Evolutionary conservation across 2,113 vertebrate genomes (phyloP).

Genomic region (Entelurus aequoreus): DNA sequence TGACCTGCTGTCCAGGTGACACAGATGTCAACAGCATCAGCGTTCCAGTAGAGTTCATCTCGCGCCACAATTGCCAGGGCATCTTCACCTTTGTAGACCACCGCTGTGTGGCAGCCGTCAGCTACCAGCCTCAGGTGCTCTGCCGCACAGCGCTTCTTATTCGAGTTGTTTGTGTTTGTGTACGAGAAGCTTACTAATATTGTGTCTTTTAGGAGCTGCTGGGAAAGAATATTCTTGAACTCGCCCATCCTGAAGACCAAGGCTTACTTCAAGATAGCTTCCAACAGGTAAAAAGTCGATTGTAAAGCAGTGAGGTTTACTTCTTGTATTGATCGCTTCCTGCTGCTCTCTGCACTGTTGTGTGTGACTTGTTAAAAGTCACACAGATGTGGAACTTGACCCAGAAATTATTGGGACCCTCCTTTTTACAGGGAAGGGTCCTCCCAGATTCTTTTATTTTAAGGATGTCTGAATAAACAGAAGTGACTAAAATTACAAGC

Average conservation of each 20-base stretch:
- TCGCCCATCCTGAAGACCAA: conserved; percentile 92
- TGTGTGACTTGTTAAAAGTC: neutral
- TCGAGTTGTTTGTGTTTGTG: neutral
- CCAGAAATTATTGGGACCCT: neutral
- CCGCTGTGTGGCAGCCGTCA: conserved; percentile 84
- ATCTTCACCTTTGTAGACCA: conserved; percentile 95
- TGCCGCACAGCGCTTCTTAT: neutral
- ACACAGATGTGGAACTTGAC: conserved; percentile 3
- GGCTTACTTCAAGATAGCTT: conserved; percentile 91
- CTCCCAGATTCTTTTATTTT: too few species aligned
- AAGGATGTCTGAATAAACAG: too few species aligned
- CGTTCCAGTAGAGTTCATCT: conserved; percentile 93
- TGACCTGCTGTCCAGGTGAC: conserved; percentile 89
- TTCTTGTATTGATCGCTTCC: neutral
- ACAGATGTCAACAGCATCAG: conserved; percentile 80
- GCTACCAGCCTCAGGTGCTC: conserved; percentile 90
- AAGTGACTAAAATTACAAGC: too few species aligned
- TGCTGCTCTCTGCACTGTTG: neutral
- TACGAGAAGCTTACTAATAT: neutral
- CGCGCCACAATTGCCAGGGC: conserved; percentile 87
- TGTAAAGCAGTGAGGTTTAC: neutral
- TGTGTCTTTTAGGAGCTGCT: conserved; percentile 80
- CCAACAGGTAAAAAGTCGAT: conserved; percentile 79
- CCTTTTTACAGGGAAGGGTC: too few species aligned
- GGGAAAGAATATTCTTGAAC: conserved; percentile 92